These are phyloP conservation scores for Anoplophora glabripennis DNA, from an alignment of 1,140 invertebrate genomes.

Conservation along the genomic window DNA sequence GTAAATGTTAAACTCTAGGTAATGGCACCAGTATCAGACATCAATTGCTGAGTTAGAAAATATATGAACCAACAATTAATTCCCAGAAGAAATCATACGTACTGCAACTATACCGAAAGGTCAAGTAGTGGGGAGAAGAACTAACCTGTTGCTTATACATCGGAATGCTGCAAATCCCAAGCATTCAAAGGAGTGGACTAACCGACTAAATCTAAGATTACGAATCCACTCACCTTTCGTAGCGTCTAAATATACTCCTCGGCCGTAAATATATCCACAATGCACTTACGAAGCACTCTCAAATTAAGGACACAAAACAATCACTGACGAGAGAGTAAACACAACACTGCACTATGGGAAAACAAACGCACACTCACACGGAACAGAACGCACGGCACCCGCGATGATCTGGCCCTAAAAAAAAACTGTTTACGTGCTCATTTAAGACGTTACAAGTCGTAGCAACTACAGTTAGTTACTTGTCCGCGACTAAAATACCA, in stretches of 20 bases:
- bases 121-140: background rate
- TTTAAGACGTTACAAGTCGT: background rate
- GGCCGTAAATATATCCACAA: background rate
- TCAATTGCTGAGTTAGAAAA: no score
- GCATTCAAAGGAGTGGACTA: conserved; percentile 3
- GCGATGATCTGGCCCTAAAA: background rate
- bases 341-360: no score
- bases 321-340: no score
- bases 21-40: no score
- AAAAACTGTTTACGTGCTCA: background rate
- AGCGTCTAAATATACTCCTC: background rate
- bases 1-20: no score
- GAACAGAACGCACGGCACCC: no score
- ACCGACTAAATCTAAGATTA: background rate
- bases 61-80: no score
- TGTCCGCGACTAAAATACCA: background rate
- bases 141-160: conserved; percentile 1
- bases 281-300: no score
- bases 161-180: conserved; percentile 2
- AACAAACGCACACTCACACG: no score
- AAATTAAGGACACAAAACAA: no score
- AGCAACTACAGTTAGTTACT: background rate
- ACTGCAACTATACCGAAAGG: background rate
- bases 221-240: background rate
- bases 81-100: no score